A percentile compares a stretch with the other conserved stretches of the same genome.
phyloP scores from a whole-genome alignment of 92 coral and sea anemone species.

The Anthopleura xanthogrammica region DNA sequence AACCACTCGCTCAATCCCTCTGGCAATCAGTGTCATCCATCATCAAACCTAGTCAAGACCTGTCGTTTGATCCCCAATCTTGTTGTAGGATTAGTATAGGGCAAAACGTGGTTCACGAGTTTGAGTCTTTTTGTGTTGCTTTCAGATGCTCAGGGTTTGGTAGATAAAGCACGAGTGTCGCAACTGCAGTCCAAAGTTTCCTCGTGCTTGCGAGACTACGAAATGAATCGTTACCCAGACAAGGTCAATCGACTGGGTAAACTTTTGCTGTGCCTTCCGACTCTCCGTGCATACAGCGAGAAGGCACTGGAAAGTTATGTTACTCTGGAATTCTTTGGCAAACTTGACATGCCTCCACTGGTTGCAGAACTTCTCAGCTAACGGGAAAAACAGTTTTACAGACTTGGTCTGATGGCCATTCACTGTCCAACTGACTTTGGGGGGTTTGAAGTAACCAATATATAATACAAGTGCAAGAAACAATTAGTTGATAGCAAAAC shows the following conservation, averaged over 20 bases:
- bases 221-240: constrained; percentile 50
- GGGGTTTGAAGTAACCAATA: background rate
- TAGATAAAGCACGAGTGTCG: constrained; percentile 69
- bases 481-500: background rate
- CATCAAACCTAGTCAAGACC: too few species aligned
- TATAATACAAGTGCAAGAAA: background rate
- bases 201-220: constrained; percentile 81
- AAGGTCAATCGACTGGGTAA: constrained; percentile 87
- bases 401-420: background rate
- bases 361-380: constrained; percentile 87
- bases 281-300: constrained; percentile 87
- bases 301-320: constrained; percentile 92
- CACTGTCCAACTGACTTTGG: constrained; percentile 1
- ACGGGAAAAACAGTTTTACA: constrained; percentile 3
- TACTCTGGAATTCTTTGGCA: constrained; percentile 93
- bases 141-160: constrained; percentile 84
- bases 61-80: background rate
- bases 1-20: too few species aligned
- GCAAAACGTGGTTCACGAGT: background rate
- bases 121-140: background rate
- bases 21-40: too few species aligned
- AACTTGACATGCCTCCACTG: constrained; percentile 94
- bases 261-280: constrained; percentile 86
- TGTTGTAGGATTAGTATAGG: too few species aligned
- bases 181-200: constrained; percentile 77